A percentile compares a stretch with the other conserved stretches of the same genome.
Evolutionary conservation across 2,888 invertebrate species (phyloP).

Genomic region (Eretmocerus hayati): DNA sequence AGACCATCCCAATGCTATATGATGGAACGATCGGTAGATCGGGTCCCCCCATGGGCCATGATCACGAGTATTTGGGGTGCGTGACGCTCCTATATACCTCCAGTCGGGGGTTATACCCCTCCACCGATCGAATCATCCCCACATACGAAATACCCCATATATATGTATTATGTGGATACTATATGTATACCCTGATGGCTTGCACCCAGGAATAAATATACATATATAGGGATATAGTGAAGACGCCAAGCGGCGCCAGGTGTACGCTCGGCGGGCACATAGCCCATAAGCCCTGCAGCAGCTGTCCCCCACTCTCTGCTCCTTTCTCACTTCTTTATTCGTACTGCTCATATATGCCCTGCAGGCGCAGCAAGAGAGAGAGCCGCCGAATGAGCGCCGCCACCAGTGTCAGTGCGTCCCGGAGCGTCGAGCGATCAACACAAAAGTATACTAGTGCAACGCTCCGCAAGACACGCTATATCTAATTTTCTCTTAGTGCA

Average conservation of each 20-base stretch:
- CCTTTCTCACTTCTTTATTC: background rate
- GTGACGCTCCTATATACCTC: constrained; percentile 34
- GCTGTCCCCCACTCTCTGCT: background rate
- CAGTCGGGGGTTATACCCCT: constrained; percentile 45
- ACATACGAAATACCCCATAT: no score
- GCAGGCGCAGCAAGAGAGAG: background rate
- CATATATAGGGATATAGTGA: background rate
- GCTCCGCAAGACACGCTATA: no score
- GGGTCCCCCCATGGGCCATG: constrained; percentile 26
- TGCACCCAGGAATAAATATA: no score
- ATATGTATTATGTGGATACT: no score
- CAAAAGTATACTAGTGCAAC: no score
- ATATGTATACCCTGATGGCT: no score
- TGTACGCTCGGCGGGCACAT: constrained; percentile 3
- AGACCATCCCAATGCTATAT: no score
- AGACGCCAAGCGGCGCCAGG: constrained; percentile 20
- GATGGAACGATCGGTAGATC: no score
- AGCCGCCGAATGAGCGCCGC: constrained; percentile 1
- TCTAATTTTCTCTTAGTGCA: no score
- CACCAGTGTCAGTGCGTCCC: constrained; percentile 16
- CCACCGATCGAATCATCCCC: no score
- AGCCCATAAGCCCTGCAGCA: background rate
- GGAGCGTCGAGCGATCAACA: constrained; percentile 22
- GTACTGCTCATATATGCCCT: background rate
- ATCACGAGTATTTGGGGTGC: constrained; percentile 48